phyloP scores from a whole-genome alignment of 1,140 invertebrate species.

The Sipha flava region DNA sequence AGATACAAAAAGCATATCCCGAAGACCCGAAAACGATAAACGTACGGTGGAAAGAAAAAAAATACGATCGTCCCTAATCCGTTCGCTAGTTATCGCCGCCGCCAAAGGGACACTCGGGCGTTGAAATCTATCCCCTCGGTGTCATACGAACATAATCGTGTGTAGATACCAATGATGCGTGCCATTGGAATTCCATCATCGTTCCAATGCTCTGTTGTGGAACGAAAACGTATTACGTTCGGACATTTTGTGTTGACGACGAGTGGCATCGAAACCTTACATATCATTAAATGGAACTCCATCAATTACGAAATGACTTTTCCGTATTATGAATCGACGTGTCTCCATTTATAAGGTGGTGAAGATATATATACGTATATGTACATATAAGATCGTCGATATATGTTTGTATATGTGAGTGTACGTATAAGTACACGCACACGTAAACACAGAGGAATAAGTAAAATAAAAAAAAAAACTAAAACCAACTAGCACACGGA shows the following conservation, averaged over 20 bases:
- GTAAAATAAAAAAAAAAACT: not conserved
- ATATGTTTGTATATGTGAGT: no score
- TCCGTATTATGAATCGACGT: not conserved
- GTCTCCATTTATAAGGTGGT: not conserved
- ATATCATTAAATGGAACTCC: not conserved
- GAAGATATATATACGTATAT: not conserved
- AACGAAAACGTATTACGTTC: not conserved
- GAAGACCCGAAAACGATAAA: no score
- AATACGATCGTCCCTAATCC: not conserved
- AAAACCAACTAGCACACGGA: not conserved
- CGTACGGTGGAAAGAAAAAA: no score
- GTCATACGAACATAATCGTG: not conserved
- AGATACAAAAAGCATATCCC: no score
- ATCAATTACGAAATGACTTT: slow-evolving; percentile 7
- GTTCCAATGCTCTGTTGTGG: not conserved
- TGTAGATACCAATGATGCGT: no score
- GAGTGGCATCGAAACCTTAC: not conserved
- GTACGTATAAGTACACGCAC: no score
- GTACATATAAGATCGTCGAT: not conserved
- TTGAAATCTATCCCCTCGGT: not conserved
- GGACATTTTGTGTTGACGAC: not conserved
- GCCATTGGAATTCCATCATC: not conserved
- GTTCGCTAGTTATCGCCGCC: not conserved
- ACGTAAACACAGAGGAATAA: not conserved
- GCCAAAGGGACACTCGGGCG: not conserved